Conservation (phyloP, 2,113 vertebrate genomes). For the Prolemur simus region DNA sequence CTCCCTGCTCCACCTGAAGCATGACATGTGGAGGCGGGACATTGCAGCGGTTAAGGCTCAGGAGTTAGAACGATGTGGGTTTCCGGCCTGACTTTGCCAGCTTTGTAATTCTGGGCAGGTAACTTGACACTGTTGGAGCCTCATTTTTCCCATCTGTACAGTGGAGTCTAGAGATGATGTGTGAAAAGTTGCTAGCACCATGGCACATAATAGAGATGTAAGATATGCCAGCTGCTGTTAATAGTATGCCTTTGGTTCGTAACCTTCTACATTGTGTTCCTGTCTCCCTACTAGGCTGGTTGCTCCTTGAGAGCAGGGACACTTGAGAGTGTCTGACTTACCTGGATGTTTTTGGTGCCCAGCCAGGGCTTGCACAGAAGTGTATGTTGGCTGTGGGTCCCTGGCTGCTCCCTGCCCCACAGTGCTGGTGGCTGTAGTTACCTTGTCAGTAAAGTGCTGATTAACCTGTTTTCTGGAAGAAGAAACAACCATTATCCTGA, state of each 20-base stretch:
- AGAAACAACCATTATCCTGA: background rate
- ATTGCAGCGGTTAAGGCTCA: accelerated
- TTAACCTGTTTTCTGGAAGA: background rate
- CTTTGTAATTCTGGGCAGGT: background rate
- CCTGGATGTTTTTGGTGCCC: background rate
- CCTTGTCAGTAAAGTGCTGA: background rate
- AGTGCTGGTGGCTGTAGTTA: background rate
- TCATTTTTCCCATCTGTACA: background rate
- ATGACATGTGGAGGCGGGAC: background rate
- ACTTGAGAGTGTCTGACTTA: background rate
- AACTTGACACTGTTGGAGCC: background rate
- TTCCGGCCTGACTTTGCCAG: background rate
- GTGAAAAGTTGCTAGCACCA: background rate
- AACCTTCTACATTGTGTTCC: background rate
- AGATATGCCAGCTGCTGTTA: background rate
- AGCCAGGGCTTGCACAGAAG: background rate
- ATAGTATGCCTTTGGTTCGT: background rate
- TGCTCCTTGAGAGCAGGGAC: background rate
- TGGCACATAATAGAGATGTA: background rate
- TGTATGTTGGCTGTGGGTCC: background rate
- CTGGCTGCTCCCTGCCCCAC: accelerated
- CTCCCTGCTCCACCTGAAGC: background rate
- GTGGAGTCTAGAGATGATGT: background rate
- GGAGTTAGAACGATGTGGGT: background rate
- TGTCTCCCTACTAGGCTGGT: background rate